Conservation (phyloP, 2,797 vertebrate species). For the Nannoperca australis region DNA sequence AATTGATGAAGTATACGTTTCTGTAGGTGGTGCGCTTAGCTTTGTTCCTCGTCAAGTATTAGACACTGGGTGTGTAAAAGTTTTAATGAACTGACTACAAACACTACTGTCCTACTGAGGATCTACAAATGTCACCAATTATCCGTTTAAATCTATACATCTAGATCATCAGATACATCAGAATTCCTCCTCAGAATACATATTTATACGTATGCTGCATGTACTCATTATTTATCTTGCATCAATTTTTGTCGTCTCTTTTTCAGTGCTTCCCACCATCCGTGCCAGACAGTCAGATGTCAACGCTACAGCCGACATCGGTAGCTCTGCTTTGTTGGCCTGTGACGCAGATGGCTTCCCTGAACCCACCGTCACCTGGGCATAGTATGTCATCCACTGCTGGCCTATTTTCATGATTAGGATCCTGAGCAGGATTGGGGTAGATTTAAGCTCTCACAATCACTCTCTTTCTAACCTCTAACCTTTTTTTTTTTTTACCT, state of each 20-base stretch:
- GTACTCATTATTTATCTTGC: not conserved
- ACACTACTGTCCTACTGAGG: not conserved
- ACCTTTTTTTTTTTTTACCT: conserved; percentile 8
- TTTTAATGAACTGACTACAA: not conserved
- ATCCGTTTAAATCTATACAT: not conserved
- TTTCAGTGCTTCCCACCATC: conserved; percentile 93
- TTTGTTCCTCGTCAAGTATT: not conserved
- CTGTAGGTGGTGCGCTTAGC: not conserved
- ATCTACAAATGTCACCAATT: too few species aligned
- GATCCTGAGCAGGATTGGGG: not conserved
- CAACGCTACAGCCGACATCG: conserved; percentile 94
- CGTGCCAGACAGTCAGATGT: conserved; percentile 90
- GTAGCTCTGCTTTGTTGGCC: conserved; percentile 88
- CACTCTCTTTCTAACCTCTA: not conserved
- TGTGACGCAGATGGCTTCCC: conserved; percentile 96
- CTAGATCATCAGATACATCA: not conserved
- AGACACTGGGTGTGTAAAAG: not conserved
- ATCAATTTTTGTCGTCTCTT: not conserved
- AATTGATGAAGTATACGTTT: not conserved
- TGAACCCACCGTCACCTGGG: conserved; percentile 94
- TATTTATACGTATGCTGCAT: not conserved
- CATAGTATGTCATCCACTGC: conserved; percentile 85
- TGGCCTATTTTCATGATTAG: not conserved
- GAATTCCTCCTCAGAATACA: not conserved
- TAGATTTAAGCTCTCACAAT: not conserved